phyloP scores from a whole-genome alignment of 2,797 vertebrate species.

The Acanthiza pusilla region DNA sequence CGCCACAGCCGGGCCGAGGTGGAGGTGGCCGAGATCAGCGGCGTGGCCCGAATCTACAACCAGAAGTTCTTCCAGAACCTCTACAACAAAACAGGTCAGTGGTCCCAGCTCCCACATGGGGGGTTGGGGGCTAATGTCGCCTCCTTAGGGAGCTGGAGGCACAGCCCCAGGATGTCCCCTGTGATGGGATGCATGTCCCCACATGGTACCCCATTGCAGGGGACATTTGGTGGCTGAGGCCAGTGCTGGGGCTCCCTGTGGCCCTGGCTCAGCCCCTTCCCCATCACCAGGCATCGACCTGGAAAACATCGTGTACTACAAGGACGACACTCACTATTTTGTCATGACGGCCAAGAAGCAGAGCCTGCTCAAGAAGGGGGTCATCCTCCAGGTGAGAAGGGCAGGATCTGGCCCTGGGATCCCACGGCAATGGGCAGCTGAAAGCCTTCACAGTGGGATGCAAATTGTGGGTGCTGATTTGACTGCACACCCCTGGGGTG shows the following conservation, averaged over 20 bases:
- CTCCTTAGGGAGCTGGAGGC: neutral
- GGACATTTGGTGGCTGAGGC: neutral
- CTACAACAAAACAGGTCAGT: slow-evolving; percentile 84
- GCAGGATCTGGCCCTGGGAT: neutral
- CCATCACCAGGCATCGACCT: slow-evolving; percentile 85
- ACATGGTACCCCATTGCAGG: fast-evolving
- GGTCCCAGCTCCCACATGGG: fast-evolving
- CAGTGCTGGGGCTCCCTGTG: neutral
- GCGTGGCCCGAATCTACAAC: slow-evolving; percentile 94
- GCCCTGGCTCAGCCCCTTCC: neutral
- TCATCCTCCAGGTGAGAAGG: slow-evolving; percentile 85
- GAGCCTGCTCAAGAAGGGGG: slow-evolving; percentile 87
- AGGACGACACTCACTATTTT: slow-evolving; percentile 95
- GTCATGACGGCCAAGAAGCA: slow-evolving; percentile 98
- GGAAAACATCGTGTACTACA: slow-evolving; percentile 98
- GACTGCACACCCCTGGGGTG: neutral
- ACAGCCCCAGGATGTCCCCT: neutral
- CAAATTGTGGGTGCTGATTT: neutral
- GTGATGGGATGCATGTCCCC: neutral
- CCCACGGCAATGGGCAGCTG: neutral
- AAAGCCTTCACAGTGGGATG: neutral
- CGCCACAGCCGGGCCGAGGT: slow-evolving; percentile 80
- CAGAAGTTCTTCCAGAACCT: slow-evolving; percentile 94
- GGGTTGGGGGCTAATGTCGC: fast-evolving
- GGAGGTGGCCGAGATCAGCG: slow-evolving; percentile 92